Base-by-base conservation (phyloP, 2,113 vertebrate genomes). In the Nothobranchius kuhntae region DNA sequence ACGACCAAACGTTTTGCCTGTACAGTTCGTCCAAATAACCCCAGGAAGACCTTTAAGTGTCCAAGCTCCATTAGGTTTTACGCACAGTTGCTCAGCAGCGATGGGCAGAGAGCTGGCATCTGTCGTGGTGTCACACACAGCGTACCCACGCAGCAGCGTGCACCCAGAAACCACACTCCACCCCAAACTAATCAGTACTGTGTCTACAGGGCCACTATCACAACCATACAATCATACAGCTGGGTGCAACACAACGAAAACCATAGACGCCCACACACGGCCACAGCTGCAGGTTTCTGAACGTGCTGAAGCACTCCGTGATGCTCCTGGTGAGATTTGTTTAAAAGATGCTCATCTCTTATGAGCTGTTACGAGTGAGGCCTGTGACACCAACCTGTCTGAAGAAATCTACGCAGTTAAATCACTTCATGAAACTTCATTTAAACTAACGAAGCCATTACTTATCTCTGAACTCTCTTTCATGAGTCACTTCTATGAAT, bases 171-270 rank as follows among this genome's bases (percentile, higher is more conserved):
- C 79, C 73, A 60, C 80, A 73, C 79, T 78, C 79, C 83, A 75
- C 85, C 83, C 83, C 70, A 61, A 82, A 75, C 82, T 86, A 87
- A 89, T 87, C 80, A 89, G 82, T 71, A 85, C 75, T 83, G 38
- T 71, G 82, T 78, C 66, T 88, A 75, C 17, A 84, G 81, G 81
- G 78, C 82, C 84, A 73, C 79, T 60, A 86, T 81, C 86, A 86
- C 82, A 86, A 80, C 62, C 88, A 55, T 87, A 77, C 81, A 83
- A 88, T 90, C 85, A 88, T 84, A 77, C 80, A 74, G 79, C 78
- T 69, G 74, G 56, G 80, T 74, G 86, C 78, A 85, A 76, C 76
- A 64, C 73, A 67, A 75, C 56, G 30, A 67, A 76, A 73, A 21
- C 73, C 62, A 15, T 71, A 73, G 81, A 76, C 78, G 80, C 35